phyloP scores from a whole-genome alignment of 2,113 vertebrate genomes.

The Amia ocellicauda region DNA sequence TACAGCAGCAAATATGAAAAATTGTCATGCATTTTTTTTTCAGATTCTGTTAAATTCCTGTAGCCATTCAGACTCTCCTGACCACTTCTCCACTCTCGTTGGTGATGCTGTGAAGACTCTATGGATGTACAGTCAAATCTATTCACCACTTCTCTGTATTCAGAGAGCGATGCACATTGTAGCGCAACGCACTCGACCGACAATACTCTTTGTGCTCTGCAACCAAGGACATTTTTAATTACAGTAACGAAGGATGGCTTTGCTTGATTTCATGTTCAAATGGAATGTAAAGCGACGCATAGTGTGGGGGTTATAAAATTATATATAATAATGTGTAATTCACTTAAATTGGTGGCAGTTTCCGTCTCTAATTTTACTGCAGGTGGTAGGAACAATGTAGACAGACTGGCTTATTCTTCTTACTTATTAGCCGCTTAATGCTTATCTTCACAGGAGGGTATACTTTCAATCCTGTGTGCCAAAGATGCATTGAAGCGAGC shows the following conservation, averaged over 20 bases:
- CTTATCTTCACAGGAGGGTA: neutral
- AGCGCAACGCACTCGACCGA: conserved; percentile 48
- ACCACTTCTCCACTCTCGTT: too few species aligned
- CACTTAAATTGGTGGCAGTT: conserved; percentile 12
- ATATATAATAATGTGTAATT: conserved; percentile 28
- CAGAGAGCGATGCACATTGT: neutral
- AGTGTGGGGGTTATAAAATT: conserved; percentile 26
- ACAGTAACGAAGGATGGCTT: conserved; percentile 24
- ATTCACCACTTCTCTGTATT: neutral
- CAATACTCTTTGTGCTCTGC: conserved; percentile 32
- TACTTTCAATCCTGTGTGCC: neutral
- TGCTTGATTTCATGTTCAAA: neutral
- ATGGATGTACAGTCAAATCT: conserved; percentile 27
- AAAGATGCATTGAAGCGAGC: neutral
- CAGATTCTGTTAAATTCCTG: too few species aligned
- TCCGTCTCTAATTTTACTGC: conserved; percentile 21
- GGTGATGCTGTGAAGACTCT: too few species aligned
- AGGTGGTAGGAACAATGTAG: conserved; percentile 26
- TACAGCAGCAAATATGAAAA: too few species aligned
- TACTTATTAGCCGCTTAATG: neutral
- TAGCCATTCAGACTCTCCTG: too few species aligned
- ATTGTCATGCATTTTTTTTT: too few species aligned
- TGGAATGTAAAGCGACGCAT: neutral
- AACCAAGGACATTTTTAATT: conserved; percentile 58
- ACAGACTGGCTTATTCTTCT: neutral